phyloP scores from a whole-genome alignment of 2,888 invertebrate species.

The Ferdinandea cuprea region DNA sequence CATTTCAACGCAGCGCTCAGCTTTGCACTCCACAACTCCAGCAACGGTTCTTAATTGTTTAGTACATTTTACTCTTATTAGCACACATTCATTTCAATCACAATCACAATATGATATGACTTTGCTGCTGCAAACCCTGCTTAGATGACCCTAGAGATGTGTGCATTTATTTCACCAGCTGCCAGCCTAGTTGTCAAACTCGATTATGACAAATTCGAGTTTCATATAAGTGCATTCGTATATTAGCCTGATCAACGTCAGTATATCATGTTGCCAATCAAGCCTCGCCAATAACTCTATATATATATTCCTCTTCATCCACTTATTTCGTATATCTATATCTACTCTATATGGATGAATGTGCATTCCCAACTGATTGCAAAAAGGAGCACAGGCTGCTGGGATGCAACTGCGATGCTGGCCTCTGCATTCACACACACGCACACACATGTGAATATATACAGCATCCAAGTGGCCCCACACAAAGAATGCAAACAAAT shows the following conservation, averaged over 20 bases:
- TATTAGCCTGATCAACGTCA: slow-evolving; percentile 13
- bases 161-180: background rate
- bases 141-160: slow-evolving; percentile 50
- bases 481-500: slow-evolving; percentile 73
- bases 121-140: slow-evolving; percentile 20
- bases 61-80: no score
- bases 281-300: slow-evolving; percentile 13
- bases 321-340: slow-evolving; percentile 7
- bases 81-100: no score
- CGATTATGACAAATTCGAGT: slow-evolving; percentile 57
- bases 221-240: slow-evolving; percentile 22
- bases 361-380: slow-evolving; percentile 49
- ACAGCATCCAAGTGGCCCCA: slow-evolving; percentile 53
- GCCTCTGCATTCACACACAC: background rate
- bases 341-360: no score
- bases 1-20: no score
- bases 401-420: slow-evolving; percentile 64
- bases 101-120: background rate
- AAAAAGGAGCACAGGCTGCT: slow-evolving; percentile 30
- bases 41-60: no score
- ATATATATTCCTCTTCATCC: slow-evolving; percentile 30
- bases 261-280: slow-evolving; percentile 60
- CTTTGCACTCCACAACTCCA: no score
- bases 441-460: no score
- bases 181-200: slow-evolving; percentile 24